Percentiles rank a stretch among this genome's conserved stretches.
Conservation (phyloP, 2,797 vertebrate species). For the Anableps anableps region DNA sequence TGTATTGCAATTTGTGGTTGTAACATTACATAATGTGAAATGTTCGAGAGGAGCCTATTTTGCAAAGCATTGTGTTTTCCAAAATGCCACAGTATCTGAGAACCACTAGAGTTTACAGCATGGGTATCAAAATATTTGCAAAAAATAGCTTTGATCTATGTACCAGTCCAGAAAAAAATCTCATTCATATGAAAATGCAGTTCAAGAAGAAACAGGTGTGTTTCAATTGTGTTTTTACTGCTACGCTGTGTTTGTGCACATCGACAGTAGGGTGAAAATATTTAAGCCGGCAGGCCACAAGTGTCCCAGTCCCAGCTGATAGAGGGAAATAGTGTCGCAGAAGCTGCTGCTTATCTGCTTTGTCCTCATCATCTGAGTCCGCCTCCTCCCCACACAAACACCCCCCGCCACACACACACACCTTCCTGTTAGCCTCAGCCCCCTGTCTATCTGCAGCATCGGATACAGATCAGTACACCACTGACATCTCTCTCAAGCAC, state of each 20-base stretch:
- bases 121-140: not conserved
- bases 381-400: constrained; percentile 18
- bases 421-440: constrained; percentile 35
- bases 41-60: not conserved
- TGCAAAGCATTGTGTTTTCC: not conserved
- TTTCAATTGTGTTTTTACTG: not conserved
- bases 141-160: not conserved
- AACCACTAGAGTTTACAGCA: not conserved
- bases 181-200: not conserved
- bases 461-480: constrained; percentile 54
- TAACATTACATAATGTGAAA: not conserved
- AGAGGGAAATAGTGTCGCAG: constrained; percentile 48
- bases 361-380: constrained; percentile 44
- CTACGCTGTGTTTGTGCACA: constrained; percentile 13
- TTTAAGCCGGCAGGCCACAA: constrained; percentile 34
- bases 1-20: not conserved
- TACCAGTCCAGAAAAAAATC: not conserved
- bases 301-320: constrained; percentile 52
- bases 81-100: not conserved
- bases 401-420: constrained; percentile 2
- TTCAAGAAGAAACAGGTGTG: not conserved
- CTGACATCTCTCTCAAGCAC: constrained; percentile 48
- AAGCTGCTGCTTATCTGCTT: constrained; percentile 62
- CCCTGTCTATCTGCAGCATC: constrained; percentile 57
- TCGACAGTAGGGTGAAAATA: constrained; percentile 31